A percentile compares a stretch with the other conserved stretches of the same genome.
Evolutionary conservation across 1,140 invertebrate genomes (phyloP).

Genomic region (Panagrolaimus sp.): DNA sequence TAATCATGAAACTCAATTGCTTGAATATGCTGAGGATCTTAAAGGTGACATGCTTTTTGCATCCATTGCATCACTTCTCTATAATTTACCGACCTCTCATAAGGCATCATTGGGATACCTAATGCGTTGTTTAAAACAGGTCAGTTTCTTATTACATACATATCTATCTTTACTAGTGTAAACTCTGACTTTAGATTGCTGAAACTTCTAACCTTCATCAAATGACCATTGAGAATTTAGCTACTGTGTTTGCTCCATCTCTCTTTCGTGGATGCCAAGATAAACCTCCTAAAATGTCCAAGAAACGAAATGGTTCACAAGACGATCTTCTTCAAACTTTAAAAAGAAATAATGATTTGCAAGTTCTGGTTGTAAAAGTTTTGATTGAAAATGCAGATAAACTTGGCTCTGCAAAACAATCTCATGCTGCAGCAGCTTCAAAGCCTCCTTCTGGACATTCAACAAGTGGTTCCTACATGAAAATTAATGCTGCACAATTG

Average conservation of each 20-base stretch:
- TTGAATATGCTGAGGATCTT: conserved; percentile 33
- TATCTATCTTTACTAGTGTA: neutral
- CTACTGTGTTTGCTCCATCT: conserved; percentile 31
- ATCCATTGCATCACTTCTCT: conserved; percentile 16
- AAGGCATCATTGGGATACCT: conserved; percentile 18
- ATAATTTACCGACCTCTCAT: conserved; percentile 20
- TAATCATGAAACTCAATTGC: conserved; percentile 25
- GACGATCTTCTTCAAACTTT: conserved; percentile 20
- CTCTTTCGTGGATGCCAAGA: conserved; percentile 12
- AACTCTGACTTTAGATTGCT: conserved; percentile 12
- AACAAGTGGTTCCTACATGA: too few species aligned
- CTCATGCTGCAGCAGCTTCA: too few species aligned
- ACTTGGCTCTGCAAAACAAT: neutral
- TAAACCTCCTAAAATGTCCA: too few species aligned
- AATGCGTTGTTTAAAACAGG: conserved; percentile 27
- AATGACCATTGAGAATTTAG: conserved; percentile 27
- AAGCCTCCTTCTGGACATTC: too few species aligned
- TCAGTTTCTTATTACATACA: neutral
- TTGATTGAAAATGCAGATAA: conserved; percentile 25
- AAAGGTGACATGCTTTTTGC: neutral
- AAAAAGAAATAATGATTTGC: conserved; percentile 19
- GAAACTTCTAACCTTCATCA: conserved; percentile 22
- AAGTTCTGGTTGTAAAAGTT: conserved; percentile 22
- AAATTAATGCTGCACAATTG: too few species aligned
- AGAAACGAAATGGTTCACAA: conserved; percentile 13